These are phyloP conservation scores for Temnothorax rugatulus DNA, from an alignment of 2,888 invertebrate species.

Conservation along the genomic window DNA sequence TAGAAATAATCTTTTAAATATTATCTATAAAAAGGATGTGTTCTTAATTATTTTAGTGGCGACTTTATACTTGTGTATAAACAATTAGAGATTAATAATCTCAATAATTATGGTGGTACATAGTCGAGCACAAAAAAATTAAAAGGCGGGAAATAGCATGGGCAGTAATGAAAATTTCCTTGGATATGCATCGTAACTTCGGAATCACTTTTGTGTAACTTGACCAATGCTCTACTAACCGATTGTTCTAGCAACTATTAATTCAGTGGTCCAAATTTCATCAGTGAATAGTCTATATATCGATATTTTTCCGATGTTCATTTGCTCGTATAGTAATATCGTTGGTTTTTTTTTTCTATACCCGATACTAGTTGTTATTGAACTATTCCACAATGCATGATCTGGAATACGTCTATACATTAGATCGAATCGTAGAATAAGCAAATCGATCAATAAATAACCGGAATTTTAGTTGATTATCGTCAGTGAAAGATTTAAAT, in stretches of 20 bases:
- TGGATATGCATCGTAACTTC: conserved; percentile 52
- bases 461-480: conserved; percentile 32
- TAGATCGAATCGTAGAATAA: conserved; percentile 37
- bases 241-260: conserved; percentile 57
- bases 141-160: conserved; percentile 33
- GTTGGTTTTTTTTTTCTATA: conserved; percentile 10
- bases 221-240: conserved; percentile 62
- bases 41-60: conserved; percentile 24
- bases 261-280: conserved; percentile 70
- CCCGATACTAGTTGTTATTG: conserved; percentile 10
- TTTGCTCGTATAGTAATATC: conserved; percentile 43
- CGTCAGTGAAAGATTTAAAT: background rate
- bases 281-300: conserved; percentile 58
- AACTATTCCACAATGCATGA: conserved; percentile 33
- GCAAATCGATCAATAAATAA: background rate
- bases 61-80: conserved; percentile 27
- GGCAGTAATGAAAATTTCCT: conserved; percentile 51
- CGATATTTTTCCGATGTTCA: conserved; percentile 50
- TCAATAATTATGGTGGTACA: conserved; percentile 20
- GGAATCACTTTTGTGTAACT: conserved; percentile 60
- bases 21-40: background rate
- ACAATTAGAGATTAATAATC: conserved; percentile 31
- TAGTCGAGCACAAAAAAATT: conserved; percentile 11
- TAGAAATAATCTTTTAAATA: conserved; percentile 25
- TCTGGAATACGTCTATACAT: conserved; percentile 13